These are phyloP conservation scores for Periplaneta americana DNA, from an alignment of 1,140 invertebrate genomes.

Conservation along the genomic window DNA sequence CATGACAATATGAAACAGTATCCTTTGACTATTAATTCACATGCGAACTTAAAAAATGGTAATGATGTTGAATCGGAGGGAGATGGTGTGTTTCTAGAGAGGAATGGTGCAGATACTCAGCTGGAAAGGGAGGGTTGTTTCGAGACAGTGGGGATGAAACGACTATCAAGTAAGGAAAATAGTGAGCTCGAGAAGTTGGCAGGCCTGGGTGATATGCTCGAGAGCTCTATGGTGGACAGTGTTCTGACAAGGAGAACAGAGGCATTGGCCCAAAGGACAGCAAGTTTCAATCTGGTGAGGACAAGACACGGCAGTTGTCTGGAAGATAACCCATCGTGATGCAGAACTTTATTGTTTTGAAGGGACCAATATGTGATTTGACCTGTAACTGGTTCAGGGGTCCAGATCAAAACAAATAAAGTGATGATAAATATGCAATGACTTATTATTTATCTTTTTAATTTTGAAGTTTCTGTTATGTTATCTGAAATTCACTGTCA, in stretches of 20 bases:
- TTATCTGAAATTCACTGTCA: too few relatives aligned
- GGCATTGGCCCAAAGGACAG: conserved; percentile 9
- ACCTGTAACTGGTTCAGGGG: not conserved
- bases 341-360: not conserved
- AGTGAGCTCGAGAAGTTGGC: not conserved
- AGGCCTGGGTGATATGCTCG: not conserved
- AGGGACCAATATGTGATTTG: not conserved
- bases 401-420: not conserved
- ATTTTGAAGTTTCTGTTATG: too few relatives aligned
- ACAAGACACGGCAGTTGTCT: conserved; percentile 7
- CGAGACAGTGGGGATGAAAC: not conserved
- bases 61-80: not conserved
- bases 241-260: conserved; percentile 13
- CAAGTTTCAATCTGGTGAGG: conserved; percentile 14
- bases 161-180: not conserved
- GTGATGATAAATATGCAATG: too few relatives aligned
- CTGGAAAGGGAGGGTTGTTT: not conserved
- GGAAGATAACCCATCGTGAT: conserved; percentile 12
- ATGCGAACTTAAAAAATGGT: not conserved
- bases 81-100: not conserved
- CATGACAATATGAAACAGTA: too few relatives aligned
- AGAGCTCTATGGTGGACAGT: not conserved
- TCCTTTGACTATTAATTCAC: not conserved
- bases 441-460: too few relatives aligned
- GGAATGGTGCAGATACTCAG: not conserved